A percentile compares a stretch with the other conserved stretches of the same genome.
phyloP scores from a whole-genome alignment of 2,888 invertebrate species.

The Dolichomitus sp. region DNA sequence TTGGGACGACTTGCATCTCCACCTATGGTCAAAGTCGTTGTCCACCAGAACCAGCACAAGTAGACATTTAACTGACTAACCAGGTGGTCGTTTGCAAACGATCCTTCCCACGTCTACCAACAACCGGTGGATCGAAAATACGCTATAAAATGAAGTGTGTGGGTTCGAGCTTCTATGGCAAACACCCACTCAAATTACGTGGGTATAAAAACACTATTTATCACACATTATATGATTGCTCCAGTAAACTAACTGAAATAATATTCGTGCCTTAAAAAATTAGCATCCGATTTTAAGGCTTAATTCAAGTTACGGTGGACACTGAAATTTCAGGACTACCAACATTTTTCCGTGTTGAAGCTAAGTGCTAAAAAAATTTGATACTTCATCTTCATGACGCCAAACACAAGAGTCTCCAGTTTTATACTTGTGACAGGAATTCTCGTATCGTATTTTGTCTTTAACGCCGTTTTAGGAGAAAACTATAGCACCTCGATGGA shows the following conservation, averaged over 20 bases:
- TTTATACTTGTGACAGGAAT: not conserved
- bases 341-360: not conserved
- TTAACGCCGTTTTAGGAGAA: not conserved
- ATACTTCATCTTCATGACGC: not conserved
- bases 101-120: conserved; percentile 1
- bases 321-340: no score
- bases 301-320: no score
- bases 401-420: not conserved
- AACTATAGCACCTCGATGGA: not conserved
- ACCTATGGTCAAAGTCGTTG: conserved; percentile 51
- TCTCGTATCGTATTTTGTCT: not conserved
- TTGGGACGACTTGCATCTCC: conserved; percentile 34
- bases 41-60: conserved; percentile 39
- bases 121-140: not conserved
- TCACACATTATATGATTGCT: not conserved
- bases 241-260: not conserved
- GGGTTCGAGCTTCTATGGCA: not conserved
- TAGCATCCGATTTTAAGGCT: no score
- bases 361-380: not conserved
- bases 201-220: not conserved
- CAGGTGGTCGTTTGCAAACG: conserved; percentile 47
- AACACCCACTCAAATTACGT: not conserved
- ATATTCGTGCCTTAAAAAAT: not conserved
- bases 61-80: conserved; percentile 48
- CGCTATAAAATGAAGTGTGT: conserved; percentile 18